Evolutionary conservation across 2,113 vertebrate genomes (phyloP).

Genomic region (Mus pahari): DNA sequence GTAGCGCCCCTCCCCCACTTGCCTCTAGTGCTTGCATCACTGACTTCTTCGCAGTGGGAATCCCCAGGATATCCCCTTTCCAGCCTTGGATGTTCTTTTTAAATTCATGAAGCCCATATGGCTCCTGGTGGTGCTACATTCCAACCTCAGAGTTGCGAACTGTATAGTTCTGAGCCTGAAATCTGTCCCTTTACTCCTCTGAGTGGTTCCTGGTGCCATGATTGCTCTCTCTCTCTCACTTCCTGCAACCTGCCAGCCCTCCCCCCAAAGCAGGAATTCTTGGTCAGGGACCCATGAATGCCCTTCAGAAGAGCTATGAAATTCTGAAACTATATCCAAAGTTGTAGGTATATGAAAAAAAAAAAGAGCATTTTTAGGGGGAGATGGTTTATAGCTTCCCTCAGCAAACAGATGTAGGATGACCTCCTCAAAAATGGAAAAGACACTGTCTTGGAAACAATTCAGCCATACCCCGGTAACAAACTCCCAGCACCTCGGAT

Average conservation of each 20-base stretch:
- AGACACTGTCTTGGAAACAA: slow-evolving; percentile 11
- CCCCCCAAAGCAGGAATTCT: slow-evolving; percentile 52
- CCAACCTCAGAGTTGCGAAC: slow-evolving; percentile 1
- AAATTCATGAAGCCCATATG: not conserved
- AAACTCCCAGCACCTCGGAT: slow-evolving; percentile 20
- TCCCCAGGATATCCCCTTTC: not conserved
- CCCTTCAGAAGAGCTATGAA: slow-evolving; percentile 52
- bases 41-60: slow-evolving; percentile 42
- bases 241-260: not conserved
- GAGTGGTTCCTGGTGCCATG: not conserved
- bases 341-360: slow-evolving; percentile 1
- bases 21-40: not conserved
- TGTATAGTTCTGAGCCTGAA: slow-evolving; percentile 8
- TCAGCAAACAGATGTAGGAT: slow-evolving; percentile 46
- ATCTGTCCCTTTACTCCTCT: slow-evolving; percentile 14
- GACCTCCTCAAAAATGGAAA: not conserved
- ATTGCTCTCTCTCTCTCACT: not conserved
- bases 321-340: slow-evolving; percentile 50
- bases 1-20: not conserved
- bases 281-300: not conserved
- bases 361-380: slow-evolving; percentile 37
- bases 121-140: slow-evolving; percentile 10
- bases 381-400: slow-evolving; percentile 33
- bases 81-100: slow-evolving; percentile 41
- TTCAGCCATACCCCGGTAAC: slow-evolving; percentile 36